Base-by-base conservation (phyloP, 1,140 invertebrate genomes). In the Drosophila asahinai region DNA sequence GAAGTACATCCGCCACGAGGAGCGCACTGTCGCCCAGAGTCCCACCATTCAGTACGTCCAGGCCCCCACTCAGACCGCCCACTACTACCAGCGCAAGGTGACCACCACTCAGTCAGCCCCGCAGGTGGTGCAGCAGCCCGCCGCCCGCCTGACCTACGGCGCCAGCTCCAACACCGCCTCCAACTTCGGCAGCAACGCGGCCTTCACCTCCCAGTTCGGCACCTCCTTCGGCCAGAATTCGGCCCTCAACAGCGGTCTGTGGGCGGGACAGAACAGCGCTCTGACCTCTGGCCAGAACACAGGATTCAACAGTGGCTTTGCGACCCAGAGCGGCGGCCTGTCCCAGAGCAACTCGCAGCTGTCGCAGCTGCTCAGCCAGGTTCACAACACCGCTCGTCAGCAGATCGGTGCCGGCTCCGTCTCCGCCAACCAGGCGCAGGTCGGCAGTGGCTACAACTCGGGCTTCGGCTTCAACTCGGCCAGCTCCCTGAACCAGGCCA, bases 1-100 rank as follows among this genome's bases (percentile, higher is more conserved):
- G 73, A 80, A 83, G 22, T 91, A 83, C 43, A 65, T 89, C 14
- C 83, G 84, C 15, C 86, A 91, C 33, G 83, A 84, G 48, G 91
- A 92, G 72, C 86, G 80, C 30, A 62, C 80, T 30, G 80, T 90
- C 0, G 65, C 81, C 59, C 73, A 79, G 36, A 65, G 66, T 48
- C 81, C 91, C 14, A 43, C 66, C 1, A 38, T 84, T 8, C 86
- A 78, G 54, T 66, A 67, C 9, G 52, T 80, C 0, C 79, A 75
- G 19, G 47, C 81, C 2, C 63, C 92, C 8, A 58, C 70, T n/a
- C 81, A 87, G 27, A 52, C 66, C 7, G 77, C 91, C 52, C 81
- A 87, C 7, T 93, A 80, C 51, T 89, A 92, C 49, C 78, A 86
- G 30, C 76, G 77, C 38, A 76, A 72, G 58, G 81, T 92, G 8